Conservation (phyloP, 2,797 vertebrate species). For the Clarias fuscus region DNA sequence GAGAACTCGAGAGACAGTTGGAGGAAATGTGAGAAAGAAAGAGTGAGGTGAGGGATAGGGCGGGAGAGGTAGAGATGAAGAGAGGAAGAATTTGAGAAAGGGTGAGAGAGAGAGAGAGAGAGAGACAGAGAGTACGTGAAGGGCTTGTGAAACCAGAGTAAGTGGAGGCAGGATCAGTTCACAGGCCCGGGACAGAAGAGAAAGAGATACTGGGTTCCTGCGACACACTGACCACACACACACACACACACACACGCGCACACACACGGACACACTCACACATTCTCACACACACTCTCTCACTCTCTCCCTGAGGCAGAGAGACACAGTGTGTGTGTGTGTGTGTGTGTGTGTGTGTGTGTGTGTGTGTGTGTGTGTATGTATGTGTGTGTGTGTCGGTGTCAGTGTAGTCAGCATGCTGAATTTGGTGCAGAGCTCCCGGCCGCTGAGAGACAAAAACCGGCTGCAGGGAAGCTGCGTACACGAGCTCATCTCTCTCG, state of each 20-base stretch:
- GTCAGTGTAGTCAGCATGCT: conserved; percentile 76
- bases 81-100: background rate
- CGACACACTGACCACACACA: conserved; percentile 18
- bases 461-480: conserved; percentile 47
- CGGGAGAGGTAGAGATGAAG: background rate
- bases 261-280: background rate
- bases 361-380: conserved; percentile 24
- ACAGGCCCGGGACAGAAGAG: conserved; percentile 32
- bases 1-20: background rate
- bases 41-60: background rate
- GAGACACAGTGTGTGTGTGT: conserved; percentile 23
- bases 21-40: background rate
- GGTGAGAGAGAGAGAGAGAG: conserved; percentile 3
- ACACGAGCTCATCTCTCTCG: conserved; percentile 55
- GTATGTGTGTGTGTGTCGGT: conserved; percentile 41
- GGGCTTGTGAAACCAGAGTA: conserved; percentile 40
- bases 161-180: conserved; percentile 37
- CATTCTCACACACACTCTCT: background rate
- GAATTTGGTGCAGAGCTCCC: conserved; percentile 80
- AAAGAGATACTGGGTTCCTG: conserved; percentile 29
- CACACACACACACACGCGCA: background rate
- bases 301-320: background rate
- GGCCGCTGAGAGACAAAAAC: conserved; percentile 67
- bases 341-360: conserved; percentile 40
- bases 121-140: conserved; percentile 15